Base-by-base conservation (phyloP, 2,797 vertebrate genomes). In the Danio choprae region DNA sequence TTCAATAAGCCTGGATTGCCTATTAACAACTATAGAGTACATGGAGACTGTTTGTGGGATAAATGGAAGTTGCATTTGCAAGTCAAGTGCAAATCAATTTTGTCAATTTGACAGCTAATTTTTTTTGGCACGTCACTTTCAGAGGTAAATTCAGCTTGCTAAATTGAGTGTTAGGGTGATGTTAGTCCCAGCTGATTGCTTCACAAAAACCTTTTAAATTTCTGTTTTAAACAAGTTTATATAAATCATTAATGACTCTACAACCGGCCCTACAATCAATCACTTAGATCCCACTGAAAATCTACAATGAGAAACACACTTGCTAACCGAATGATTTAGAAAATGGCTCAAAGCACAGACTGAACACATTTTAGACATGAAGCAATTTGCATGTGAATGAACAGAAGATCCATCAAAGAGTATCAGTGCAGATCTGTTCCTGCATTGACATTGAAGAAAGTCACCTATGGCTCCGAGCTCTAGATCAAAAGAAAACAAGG, bases 361-460 rank as follows among this genome's bases (percentile, higher is more conserved):
- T 77, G 76, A 71, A 58, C 80, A 88, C 86, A 83, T 90, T 87
- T 86, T 85, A 83, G 85, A 85, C 80, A 63, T 20, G 20, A 84
- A 82, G 84, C 75, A 92, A 89, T 92, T 92, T 91, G 89, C 90
- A 91, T 92, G 81, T 83, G 89, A 91, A 92, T 91, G 88, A 91
- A 87, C 74, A 67, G 68, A 59, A 73, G 50, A 84, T 80, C 73
- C 81, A 85, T 83, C 84, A 87, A 80, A 73, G 81, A 68, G 59
- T 78, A 64, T 75, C 48, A 0, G 48, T 20, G 83, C 81, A 83
- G 83, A 92, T 89, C 86, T 80, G 89, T 91, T 88, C 88, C 72
- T 71, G 76, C 20, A 79, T 38, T 63, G 90, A 92, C 90, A 89
- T 92, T 93, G 90, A 56, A 81, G 70, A 85, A 81, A 88, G 86